Conservation (phyloP, 2,113 vertebrate species). For the Apus apus region DNA sequence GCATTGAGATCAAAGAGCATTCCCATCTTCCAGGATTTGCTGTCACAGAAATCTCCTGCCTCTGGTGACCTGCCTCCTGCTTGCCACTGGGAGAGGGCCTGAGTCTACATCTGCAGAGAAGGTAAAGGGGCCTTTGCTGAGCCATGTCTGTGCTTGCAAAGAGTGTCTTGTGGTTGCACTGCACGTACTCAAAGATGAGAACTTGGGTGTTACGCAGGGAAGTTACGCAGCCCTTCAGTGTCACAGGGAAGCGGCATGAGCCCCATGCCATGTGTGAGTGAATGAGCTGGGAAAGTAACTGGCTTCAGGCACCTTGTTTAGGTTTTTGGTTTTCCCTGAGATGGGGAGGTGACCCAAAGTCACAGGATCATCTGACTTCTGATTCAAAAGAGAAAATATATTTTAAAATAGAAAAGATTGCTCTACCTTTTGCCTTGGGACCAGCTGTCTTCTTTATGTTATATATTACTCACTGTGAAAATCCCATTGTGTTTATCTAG, state of each 20-base stretch:
- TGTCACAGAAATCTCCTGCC: accelerated
- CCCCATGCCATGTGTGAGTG: background rate
- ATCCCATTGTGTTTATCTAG: background rate
- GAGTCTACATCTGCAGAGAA: too few species aligned
- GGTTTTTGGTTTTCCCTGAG: background rate
- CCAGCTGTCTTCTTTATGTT: background rate
- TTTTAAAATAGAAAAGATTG: background rate
- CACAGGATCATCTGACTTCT: background rate
- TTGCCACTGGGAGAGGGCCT: accelerated
- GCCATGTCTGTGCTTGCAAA: background rate
- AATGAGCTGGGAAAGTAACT: accelerated
- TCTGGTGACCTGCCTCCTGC: accelerated
- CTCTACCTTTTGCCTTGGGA: accelerated
- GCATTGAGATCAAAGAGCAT: accelerated
- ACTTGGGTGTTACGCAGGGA: background rate
- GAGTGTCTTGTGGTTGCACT: too few species aligned
- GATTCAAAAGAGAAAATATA: background rate
- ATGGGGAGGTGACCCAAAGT: background rate
- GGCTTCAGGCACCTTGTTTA: background rate
- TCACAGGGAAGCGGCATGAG: background rate
- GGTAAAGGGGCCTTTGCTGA: background rate
- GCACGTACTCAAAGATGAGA: accelerated
- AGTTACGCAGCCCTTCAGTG: accelerated
- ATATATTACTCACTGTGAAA: background rate
- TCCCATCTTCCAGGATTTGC: background rate